Conservation (phyloP, 2,888 invertebrate species). For the Tenthredo scrophulariae region DNA sequence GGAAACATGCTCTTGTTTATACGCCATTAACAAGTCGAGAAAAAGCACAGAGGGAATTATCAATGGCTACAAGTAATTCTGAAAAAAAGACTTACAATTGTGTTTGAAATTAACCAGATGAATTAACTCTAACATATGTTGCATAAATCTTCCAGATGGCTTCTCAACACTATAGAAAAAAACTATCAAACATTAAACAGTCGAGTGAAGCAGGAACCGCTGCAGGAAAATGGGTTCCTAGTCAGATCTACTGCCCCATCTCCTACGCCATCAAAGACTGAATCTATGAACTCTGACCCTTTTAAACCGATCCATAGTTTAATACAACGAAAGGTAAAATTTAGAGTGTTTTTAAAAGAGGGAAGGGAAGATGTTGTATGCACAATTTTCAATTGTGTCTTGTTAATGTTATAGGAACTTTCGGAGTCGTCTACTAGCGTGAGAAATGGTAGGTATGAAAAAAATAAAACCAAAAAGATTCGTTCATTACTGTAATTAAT, state of each 20-base stretch:
- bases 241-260: slow-evolving; percentile 61
- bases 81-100: neutral
- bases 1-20: slow-evolving; percentile 83
- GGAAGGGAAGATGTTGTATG: slow-evolving; percentile 20
- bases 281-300: slow-evolving; percentile 70
- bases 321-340: slow-evolving; percentile 60
- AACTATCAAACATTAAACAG: slow-evolving; percentile 70
- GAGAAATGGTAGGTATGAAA: slow-evolving; percentile 61
- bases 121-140: neutral
- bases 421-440: slow-evolving; percentile 54
- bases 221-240: slow-evolving; percentile 55
- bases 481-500: neutral
- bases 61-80: slow-evolving; percentile 73
- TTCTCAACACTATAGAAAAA: slow-evolving; percentile 70
- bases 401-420: slow-evolving; percentile 57
- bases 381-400: slow-evolving; percentile 35
- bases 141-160: slow-evolving; percentile 67
- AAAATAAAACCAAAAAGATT: neutral
- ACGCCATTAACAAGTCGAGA: slow-evolving; percentile 60
- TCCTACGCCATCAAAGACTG: slow-evolving; percentile 65
- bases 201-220: slow-evolving; percentile 68
- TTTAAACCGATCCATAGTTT: slow-evolving; percentile 70
- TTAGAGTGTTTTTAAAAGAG: slow-evolving; percentile 8
- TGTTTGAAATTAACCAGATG: too few species aligned
- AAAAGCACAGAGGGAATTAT: slow-evolving; percentile 68